These are phyloP conservation scores for Perccottus glenii DNA, from an alignment of 2,113 vertebrate species.

Conservation along the genomic window DNA sequence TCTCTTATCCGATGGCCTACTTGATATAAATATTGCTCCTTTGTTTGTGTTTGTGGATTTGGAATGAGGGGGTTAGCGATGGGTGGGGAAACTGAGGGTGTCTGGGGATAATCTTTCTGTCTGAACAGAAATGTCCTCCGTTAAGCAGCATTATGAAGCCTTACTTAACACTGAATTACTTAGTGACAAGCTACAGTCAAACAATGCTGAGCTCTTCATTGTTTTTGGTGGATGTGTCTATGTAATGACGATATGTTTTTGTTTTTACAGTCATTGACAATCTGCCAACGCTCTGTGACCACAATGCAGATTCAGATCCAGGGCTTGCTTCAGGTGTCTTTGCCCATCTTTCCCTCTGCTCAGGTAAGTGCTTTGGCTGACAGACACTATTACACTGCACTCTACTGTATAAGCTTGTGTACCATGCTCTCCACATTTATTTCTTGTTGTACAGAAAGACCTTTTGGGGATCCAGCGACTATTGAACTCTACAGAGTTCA, in stretches of 20 bases:
- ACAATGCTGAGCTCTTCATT: conserved; percentile 52
- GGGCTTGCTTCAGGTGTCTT: conserved; percentile 84
- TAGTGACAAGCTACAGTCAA: conserved; percentile 41
- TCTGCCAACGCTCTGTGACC: conserved; percentile 90
- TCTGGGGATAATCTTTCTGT: conserved; percentile 63
- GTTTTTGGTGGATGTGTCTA: conserved; percentile 39
- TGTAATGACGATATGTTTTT: conserved; percentile 30
- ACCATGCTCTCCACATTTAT: conserved; percentile 28
- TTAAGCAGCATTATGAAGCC: conserved; percentile 55
- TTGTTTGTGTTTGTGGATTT: conserved; percentile 42
- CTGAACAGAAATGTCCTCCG: conserved; percentile 52
- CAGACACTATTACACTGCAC: conserved; percentile 27
- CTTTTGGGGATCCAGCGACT: conserved; percentile 89
- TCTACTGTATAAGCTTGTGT: conserved; percentile 23
- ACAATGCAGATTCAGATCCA: conserved; percentile 92
- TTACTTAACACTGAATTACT: conserved; percentile 54
- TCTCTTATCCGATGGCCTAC: conserved; percentile 52
- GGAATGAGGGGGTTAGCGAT: conserved; percentile 15
- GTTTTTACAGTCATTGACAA: conserved; percentile 83
- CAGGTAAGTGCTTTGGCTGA: conserved; percentile 78
- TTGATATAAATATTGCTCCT: conserved; percentile 62
- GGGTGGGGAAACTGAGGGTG: conserved; percentile 47
- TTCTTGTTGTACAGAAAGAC: conserved; percentile 83
- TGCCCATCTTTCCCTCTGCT: conserved; percentile 86
- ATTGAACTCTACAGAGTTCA: conserved; percentile 89